Evolutionary conservation across 2,888 invertebrate species (phyloP), one percentile per base, ranked within the genome.

Genomic region (Nymphalis c-album): DNA sequence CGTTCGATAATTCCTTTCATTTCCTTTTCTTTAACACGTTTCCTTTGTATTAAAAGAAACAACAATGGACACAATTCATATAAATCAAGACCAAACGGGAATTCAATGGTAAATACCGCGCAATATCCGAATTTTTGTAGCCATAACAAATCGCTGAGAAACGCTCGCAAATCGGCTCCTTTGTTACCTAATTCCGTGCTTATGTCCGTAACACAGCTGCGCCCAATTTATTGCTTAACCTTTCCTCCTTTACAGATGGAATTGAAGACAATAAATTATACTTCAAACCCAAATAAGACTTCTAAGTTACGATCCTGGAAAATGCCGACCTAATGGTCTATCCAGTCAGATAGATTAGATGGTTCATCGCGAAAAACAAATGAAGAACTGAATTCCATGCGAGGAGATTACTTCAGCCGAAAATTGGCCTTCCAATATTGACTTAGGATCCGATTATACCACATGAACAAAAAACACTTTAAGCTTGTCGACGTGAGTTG

Each of bases 201-300:
- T 88, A 88, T 85, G 86, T 84, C 85, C 84, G 84, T 81, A 85
- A 81, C 90, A 81, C 91, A 92, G 90, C 91, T 91, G 91, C 80
- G 88, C 78, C 85, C 80, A 80, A 84, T 84, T 83, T 84, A 84
- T 84, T 75, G 89, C 89, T 88, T 90, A 91, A 92, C 91, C 91
- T 92, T 91, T 91, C 87, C 86, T 85, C 81, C 79, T 78, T 76
- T 81, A 80, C 85, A 85, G 84, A 87, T 90, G 83, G 89, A 91
- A 92, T 91, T 90, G 91, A 91, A 90, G 85, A 89, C 89, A 84
- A 90, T 92, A 91, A 91, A 90, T 92, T 90, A 91, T 91, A 90
- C 90, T 90, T 90, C 87, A 89, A 89, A 86, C 88, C 88, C 86
- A 88, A 90, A 90, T 90, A 90, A 89, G 88, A 83, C 80, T 78